phyloP scores from a whole-genome alignment of 2,113 vertebrate genomes.

The Saiga tatarica region DNA sequence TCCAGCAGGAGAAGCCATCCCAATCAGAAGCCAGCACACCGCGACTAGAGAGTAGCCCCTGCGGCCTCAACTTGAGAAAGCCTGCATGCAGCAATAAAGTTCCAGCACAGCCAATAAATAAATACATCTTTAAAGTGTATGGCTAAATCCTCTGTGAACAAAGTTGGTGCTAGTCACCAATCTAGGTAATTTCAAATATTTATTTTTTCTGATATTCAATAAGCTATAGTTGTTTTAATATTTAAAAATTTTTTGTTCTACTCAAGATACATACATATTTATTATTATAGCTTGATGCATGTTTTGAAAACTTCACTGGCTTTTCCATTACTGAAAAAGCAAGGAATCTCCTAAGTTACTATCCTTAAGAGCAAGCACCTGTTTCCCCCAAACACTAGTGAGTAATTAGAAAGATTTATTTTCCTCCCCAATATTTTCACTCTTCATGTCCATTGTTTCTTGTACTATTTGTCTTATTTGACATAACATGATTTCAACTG shows the following conservation, averaged over 20 bases:
- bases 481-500: conserved; percentile 44
- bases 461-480: conserved; percentile 46
- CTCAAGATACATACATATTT: not conserved
- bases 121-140: not conserved
- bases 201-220: not conserved
- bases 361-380: not conserved
- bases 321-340: not conserved
- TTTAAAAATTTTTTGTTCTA: not conserved
- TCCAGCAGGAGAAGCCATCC: not conserved
- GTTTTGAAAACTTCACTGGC: not conserved
- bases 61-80: not conserved
- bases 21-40: not conserved
- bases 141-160: not conserved
- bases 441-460: conserved; percentile 1
- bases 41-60: not conserved
- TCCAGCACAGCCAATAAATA: not conserved
- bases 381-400: not conserved
- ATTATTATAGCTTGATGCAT: not conserved
- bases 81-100: not conserved
- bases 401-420: conserved; percentile 41
- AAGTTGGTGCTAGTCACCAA: not conserved
- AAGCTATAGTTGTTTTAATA: not conserved
- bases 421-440: conserved; percentile 42
- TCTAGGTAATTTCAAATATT: not conserved
- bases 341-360: not conserved